These are phyloP conservation scores for Styela clava DNA, from an alignment of 23 tunicate species.

Conservation along the genomic window DNA sequence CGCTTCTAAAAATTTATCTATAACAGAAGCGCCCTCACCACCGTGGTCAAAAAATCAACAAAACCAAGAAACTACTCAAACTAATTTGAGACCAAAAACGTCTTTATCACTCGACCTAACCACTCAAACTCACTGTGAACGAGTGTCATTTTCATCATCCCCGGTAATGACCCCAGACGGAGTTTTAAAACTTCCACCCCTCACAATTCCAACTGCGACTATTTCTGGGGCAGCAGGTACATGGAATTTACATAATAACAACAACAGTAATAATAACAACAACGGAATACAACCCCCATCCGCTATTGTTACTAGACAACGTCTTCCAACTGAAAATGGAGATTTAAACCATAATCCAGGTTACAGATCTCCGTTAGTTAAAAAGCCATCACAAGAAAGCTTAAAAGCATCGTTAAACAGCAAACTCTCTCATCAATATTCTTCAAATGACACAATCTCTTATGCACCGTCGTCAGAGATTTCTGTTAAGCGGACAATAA, in stretches of 20 bases:
- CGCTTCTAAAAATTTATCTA: constrained; percentile 4
- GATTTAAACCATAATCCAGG: background rate
- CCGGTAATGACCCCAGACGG: constrained; percentile 30
- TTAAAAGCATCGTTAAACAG: background rate
- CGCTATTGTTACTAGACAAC: background rate
- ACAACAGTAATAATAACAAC: background rate
- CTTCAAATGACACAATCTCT: background rate
- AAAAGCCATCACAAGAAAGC: background rate
- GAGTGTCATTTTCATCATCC: constrained; percentile 6
- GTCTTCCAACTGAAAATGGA: background rate
- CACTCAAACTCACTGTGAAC: constrained; percentile 24
- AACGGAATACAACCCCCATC: background rate
- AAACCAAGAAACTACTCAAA: background rate
- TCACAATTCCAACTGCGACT: constrained; percentile 6
- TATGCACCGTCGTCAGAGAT: background rate
- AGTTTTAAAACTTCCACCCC: constrained; percentile 22
- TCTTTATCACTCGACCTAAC: background rate
- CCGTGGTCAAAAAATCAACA: constrained; percentile 77
- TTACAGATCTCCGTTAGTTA: background rate
- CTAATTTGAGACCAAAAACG: background rate
- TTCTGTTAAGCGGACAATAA: background rate
- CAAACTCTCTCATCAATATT: background rate
- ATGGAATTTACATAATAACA: constrained; percentile 17
- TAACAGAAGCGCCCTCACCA: constrained; percentile 53
- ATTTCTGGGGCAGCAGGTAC: constrained; percentile 21